A percentile compares a stretch with the other conserved stretches of the same genome.
These are phyloP conservation scores for Xiphophorus maculatus DNA, from an alignment of 2,113 vertebrate genomes.

Conservation along the genomic window DNA sequence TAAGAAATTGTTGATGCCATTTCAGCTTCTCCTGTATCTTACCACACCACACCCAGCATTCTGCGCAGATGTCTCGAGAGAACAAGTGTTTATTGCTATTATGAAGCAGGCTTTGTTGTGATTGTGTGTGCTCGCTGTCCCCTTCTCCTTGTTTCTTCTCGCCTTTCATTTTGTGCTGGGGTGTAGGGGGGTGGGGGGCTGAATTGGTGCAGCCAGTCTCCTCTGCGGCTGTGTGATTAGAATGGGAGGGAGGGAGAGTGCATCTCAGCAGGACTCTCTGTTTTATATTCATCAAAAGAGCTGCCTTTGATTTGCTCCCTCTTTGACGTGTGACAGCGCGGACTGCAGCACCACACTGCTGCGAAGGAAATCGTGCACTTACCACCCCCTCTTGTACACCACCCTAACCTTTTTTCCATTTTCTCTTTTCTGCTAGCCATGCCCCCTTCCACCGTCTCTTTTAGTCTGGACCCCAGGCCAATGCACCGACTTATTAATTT, in stretches of 20 bases:
- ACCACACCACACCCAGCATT: conserved; percentile 53
- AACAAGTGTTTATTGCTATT: conserved; percentile 83
- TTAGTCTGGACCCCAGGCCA: conserved; percentile 65
- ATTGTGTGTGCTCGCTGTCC: conserved; percentile 73
- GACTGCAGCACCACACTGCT: conserved; percentile 76
- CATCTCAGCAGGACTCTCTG: conserved; percentile 83
- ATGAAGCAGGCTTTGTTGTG: conserved; percentile 82
- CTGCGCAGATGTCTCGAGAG: conserved; percentile 74
- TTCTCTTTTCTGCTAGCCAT: conserved; percentile 32
- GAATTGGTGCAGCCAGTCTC: conserved; percentile 69
- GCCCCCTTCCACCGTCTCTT: conserved; percentile 27
- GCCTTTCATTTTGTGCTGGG: conserved; percentile 79
- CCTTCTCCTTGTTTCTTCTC: conserved; percentile 73
- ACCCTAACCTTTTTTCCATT: conserved; percentile 33
- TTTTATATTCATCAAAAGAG: conserved; percentile 88
- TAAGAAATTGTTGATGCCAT: conserved; percentile 61
- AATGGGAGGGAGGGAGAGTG: conserved; percentile 78
- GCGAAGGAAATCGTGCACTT: conserved; percentile 80
- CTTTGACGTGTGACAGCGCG: conserved; percentile 81
- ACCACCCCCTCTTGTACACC: conserved; percentile 54
- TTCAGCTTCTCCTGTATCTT: conserved; percentile 38
- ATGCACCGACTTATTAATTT: conserved; percentile 77
- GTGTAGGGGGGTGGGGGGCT: conserved; percentile 56
- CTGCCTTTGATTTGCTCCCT: conserved; percentile 84
- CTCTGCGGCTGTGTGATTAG: conserved; percentile 83